Percentiles rank a stretch among this genome's conserved stretches.
These are phyloP conservation scores for Alentia gelatinosa DNA, from an alignment of 2,888 invertebrate genomes.

Conservation along the genomic window DNA sequence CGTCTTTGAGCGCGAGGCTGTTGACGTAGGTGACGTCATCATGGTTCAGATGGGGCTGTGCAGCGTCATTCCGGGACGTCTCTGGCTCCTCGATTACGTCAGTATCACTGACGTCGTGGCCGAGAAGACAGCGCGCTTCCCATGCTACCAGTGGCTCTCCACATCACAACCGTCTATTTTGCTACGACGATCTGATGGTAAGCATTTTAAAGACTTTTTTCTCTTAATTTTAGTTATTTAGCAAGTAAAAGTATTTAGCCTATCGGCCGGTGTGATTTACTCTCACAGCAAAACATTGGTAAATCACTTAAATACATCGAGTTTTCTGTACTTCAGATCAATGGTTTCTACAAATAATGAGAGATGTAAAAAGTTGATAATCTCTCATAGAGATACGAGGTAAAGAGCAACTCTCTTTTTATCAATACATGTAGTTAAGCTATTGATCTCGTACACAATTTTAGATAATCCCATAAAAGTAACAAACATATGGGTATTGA, in stretches of 20 bases:
- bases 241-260: too few species aligned
- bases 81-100: constrained; percentile 63
- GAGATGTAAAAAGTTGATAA: too few species aligned
- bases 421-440: too few species aligned
- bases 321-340: background rate
- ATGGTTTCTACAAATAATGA: too few species aligned
- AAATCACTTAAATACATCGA: background rate
- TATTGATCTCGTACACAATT: too few species aligned
- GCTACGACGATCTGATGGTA: constrained; percentile 58
- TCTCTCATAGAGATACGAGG: too few species aligned
- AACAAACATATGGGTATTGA: too few species aligned
- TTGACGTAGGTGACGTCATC: constrained; percentile 57
- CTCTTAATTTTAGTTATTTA: background rate
- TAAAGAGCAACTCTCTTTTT: too few species aligned
- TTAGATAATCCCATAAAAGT: too few species aligned
- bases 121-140: constrained; percentile 51
- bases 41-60: constrained; percentile 57
- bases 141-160: constrained; percentile 62
- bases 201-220: background rate
- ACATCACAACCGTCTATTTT: constrained; percentile 53
- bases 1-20: constrained; percentile 50
- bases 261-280: too few species aligned
- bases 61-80: constrained; percentile 45
- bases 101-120: constrained; percentile 37
- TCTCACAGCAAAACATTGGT: too few species aligned